A percentile compares a stretch with the other conserved stretches of the same genome.
These are phyloP conservation scores for Euclidia mi DNA, from an alignment of 2,888 invertebrate genomes.

Conservation along the genomic window DNA sequence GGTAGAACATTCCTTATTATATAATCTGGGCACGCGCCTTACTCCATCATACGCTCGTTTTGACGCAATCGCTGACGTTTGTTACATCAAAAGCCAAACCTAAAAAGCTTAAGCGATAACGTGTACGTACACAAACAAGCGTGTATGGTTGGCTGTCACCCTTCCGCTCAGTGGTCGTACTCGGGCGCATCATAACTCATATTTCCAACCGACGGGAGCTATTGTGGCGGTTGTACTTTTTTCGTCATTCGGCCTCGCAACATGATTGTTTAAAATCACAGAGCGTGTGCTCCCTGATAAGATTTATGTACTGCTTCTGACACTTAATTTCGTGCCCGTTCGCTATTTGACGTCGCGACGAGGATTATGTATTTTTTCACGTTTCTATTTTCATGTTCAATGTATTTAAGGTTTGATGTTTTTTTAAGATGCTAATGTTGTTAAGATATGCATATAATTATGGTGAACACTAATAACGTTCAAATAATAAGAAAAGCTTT, in stretches of 20 bases:
- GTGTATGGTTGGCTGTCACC: constrained; percentile 42
- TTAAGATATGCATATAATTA: no score
- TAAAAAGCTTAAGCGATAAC: constrained; percentile 48
- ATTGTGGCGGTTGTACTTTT: constrained; percentile 74
- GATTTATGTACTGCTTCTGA: constrained; percentile 84
- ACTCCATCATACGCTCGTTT: constrained; percentile 20
- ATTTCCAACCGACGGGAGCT: constrained; percentile 70
- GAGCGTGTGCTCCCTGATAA: constrained; percentile 79
- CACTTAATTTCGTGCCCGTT: constrained; percentile 82
- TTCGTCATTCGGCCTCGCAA: constrained; percentile 63
- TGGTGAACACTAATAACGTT: no score
- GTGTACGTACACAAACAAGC: constrained; percentile 46
- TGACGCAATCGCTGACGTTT: constrained; percentile 40
- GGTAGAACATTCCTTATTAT: not conserved
- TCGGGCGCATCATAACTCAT: constrained; percentile 70
- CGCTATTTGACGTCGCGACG: constrained; percentile 69
- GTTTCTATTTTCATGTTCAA: constrained; percentile 48
- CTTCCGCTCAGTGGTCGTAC: constrained; percentile 53
- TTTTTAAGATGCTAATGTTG: constrained; percentile 20
- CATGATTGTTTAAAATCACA: constrained; percentile 84
- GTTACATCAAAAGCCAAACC: constrained; percentile 48
- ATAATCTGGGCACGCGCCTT: not conserved
- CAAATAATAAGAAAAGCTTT: no score
- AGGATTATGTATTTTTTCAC: constrained; percentile 42
- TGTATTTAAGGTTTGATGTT: constrained; percentile 31